Conservation (phyloP, 2,797 vertebrate species). For the Bradypodion ventrale region DNA sequence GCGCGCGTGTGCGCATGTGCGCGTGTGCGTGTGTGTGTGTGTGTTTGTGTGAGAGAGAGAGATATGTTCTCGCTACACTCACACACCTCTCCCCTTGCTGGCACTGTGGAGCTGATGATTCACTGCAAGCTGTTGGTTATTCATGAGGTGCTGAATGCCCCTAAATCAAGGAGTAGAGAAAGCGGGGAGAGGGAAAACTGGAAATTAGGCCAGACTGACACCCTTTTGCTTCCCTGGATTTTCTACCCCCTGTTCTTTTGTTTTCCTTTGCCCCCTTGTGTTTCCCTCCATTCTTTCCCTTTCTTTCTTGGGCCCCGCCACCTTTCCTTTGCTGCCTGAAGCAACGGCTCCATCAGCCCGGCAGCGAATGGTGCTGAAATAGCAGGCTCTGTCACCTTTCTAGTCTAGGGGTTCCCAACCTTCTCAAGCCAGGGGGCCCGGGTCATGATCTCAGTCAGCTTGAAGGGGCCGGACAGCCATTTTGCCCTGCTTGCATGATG, state of each 20-base stretch:
- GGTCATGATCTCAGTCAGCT: too few species aligned
- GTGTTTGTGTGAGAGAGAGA: background rate
- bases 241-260: background rate
- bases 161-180: background rate
- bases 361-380: background rate
- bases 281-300: too few species aligned
- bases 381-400: background rate
- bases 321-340: background rate
- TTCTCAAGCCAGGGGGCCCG: too few species aligned
- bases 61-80: background rate
- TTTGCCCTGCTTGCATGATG: too few species aligned
- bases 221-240: background rate
- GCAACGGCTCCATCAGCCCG: background rate
- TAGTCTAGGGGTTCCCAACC: too few species aligned
- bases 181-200: background rate
- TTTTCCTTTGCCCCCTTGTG: background rate
- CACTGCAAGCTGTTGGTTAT: slow-evolving; percentile 2
- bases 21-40: background rate
- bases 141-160: slow-evolving; percentile 9
- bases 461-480: too few species aligned
- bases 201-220: background rate
- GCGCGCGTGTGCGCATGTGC: background rate
- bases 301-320: too few species aligned
- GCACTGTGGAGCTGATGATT: background rate
- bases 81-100: background rate